phyloP scores from a whole-genome alignment of 2,113 vertebrate species.

The Himantopus leucocephalus region DNA sequence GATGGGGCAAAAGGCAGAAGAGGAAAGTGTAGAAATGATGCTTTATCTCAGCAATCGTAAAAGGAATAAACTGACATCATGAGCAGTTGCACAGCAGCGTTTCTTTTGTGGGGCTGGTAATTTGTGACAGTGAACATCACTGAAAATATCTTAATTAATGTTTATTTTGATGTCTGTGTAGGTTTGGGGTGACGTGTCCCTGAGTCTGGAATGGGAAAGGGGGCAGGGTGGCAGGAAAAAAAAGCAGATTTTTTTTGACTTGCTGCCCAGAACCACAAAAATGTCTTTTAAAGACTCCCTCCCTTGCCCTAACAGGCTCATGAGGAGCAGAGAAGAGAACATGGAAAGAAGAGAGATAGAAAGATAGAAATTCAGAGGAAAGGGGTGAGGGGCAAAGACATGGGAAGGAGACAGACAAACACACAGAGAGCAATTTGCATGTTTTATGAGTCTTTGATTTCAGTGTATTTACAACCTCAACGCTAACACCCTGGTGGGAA shows the following conservation, averaged over 20 bases:
- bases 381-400: conserved; percentile 51
- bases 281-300: conserved; percentile 55
- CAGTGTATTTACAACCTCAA: conserved; percentile 44
- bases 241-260: conserved; percentile 37
- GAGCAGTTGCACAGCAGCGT: conserved; percentile 19
- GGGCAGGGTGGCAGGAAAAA: background rate
- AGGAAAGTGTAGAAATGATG: background rate
- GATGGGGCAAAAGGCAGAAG: background rate
- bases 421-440: conserved; percentile 58
- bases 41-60: conserved; percentile 18
- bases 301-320: conserved; percentile 54
- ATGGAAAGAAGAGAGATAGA: conserved; percentile 49
- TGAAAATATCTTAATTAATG: conserved; percentile 63
- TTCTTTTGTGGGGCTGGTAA: conserved; percentile 49
- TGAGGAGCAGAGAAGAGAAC: conserved; percentile 14
- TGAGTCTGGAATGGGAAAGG: background rate
- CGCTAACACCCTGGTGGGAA: conserved; percentile 61
- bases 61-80: conserved; percentile 51
- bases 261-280: conserved; percentile 66
- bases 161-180: conserved; percentile 65
- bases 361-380: conserved; percentile 52
- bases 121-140: conserved; percentile 51
- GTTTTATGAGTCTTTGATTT: conserved; percentile 68
- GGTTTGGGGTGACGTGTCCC: conserved; percentile 57
- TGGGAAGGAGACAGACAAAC: conserved; percentile 62